Conservation (phyloP, 2,888 invertebrate genomes). For the Nephrotoma appendiculata region DNA sequence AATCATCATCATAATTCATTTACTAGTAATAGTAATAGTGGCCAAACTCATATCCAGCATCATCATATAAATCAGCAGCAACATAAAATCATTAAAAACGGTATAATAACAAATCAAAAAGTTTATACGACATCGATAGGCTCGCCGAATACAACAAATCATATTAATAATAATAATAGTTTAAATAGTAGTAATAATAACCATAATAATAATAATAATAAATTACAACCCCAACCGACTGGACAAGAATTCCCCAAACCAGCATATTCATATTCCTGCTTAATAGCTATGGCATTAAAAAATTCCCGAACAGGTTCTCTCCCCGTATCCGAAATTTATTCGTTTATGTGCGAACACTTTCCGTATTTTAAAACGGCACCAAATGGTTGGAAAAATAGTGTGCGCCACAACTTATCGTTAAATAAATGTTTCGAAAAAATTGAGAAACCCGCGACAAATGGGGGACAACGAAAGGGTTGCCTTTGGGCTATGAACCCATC, state of each 20-base stretch:
- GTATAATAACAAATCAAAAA: not conserved
- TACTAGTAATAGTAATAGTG: not conserved
- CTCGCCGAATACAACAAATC: conserved; percentile 20
- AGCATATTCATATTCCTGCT: conserved; percentile 93
- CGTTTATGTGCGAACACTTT: conserved; percentile 97
- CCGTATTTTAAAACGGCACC: conserved; percentile 98
- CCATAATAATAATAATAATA: conserved; percentile 9
- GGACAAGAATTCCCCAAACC: conserved; percentile 73
- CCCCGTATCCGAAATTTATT: conserved; percentile 96
- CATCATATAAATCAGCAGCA: not conserved
- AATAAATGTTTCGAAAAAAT: conserved; percentile 99
- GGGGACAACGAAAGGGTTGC: conserved; percentile 73
- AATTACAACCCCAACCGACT: conserved; percentile 12
- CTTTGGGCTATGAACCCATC: conserved; percentile 95
- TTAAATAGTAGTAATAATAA: conserved; percentile 3
- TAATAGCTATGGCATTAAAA: conserved; percentile 95
- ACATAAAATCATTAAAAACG: not conserved
- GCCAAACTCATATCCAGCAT: not conserved
- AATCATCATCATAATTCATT: conserved; percentile 2
- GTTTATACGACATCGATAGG: conserved; percentile 15
- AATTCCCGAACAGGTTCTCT: conserved; percentile 88
- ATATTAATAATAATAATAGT: conserved; percentile 5
- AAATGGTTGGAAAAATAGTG: conserved; percentile 98
- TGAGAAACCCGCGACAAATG: conserved; percentile 82
- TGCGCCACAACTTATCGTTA: conserved; percentile 89